Base-by-base conservation (phyloP, 2,888 invertebrate species). In the Gortyna flavago region DNA sequence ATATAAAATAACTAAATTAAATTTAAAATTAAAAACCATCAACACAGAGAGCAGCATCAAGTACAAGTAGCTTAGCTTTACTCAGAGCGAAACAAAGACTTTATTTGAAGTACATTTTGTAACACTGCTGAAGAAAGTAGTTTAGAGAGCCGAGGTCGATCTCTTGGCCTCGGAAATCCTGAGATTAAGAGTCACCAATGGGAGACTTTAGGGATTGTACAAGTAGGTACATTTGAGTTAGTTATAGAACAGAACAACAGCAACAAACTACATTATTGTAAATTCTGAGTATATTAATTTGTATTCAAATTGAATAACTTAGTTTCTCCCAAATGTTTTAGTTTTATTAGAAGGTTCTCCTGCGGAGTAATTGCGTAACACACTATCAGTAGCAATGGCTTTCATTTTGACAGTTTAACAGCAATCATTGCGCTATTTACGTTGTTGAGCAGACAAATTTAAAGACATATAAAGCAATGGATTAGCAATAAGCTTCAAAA, bases 81-180 rank as follows among this genome's bases (percentile, higher is more conserved):
- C 62, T 59, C 61, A 25, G 29, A 77, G 62, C 11, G 67, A 67
- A 61, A 83, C 66, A 83, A 71, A 78, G 70, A 44, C 59, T 81
- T 77, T 83, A 54, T 54, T 64, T 73, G 32, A 67, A 82, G 69
- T 66, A 70, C 72, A 61, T 72, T 77, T 70, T 77, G 72, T 70
- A 69, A 82, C 32, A 64, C 41, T 38, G 57, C 29, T 66, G 57
- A 82, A 70, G 81, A 82, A 81, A 77, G 82, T 72, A 81, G 44
- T 61, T 48, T 54, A n/a, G 54, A 54, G 48, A 81, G 48, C 69
- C 38, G 72, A 57, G 57, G 57, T 72, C 72, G 54, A 61, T 72
- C 32, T 80, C 65, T 25, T 68, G 38, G 61, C 54, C 69, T 69
- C 65, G 68, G 65, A 69, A 82, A 72, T 72, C 74, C 69, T 54